Evolutionary conservation across 2,797 vertebrate species (phyloP).

Genomic region (Gambusia yucatana): DNA sequence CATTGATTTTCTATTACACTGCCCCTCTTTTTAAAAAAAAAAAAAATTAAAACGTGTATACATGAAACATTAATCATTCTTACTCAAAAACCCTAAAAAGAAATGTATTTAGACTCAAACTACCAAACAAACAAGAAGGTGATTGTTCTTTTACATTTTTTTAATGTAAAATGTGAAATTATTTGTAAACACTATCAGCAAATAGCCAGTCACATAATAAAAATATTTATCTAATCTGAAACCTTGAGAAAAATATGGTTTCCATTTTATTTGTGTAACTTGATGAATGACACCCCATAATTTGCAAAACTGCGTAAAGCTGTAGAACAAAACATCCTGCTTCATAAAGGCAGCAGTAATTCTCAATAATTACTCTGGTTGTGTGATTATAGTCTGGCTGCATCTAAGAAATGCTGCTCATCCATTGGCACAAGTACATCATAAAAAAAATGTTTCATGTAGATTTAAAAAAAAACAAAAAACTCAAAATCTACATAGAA

Average conservation of each 20-base stretch:
- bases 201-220: background rate
- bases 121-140: background rate
- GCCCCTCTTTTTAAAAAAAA: no score
- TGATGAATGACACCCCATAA: background rate
- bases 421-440: background rate
- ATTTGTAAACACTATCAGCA: background rate
- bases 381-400: background rate
- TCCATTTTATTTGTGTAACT: background rate
- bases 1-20: no score
- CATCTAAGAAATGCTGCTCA: background rate
- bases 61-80: background rate
- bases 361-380: background rate
- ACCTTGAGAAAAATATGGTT: background rate
- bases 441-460: background rate
- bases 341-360: background rate
- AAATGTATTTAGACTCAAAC: background rate
- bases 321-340: background rate
- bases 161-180: background rate
- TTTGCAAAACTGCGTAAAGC: background rate
- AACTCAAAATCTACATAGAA: conserved; percentile 21
- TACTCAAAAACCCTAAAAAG: background rate
- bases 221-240: background rate
- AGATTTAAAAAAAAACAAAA: background rate
- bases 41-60: background rate
- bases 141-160: background rate